Percentiles rank a stretch among this genome's conserved stretches.
phyloP scores from a whole-genome alignment of 2,797 vertebrate species.

The Remorina albescens region DNA sequence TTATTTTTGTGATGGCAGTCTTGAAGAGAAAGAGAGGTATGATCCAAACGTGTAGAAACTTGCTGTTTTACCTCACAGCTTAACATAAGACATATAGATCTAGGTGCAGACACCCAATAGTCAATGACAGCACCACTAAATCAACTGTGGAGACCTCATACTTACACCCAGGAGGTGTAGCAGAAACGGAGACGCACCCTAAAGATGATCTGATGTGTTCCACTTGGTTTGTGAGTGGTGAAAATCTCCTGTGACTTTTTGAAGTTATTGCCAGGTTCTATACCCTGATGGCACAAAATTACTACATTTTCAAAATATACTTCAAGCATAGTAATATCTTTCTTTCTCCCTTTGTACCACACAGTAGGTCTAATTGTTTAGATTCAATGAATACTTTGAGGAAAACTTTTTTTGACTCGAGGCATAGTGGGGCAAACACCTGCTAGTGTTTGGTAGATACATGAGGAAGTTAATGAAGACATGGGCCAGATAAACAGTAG shows the following conservation, averaged over 20 bases:
- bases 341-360: not conserved
- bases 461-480: conserved; percentile 27
- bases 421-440: conserved; percentile 21
- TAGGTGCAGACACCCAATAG: conserved; percentile 52
- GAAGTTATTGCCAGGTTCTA: conserved; percentile 3
- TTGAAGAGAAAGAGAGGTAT: conserved; percentile 45
- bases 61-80: conserved; percentile 49
- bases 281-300: conserved; percentile 11
- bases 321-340: conserved; percentile 2
- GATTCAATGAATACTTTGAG: conserved; percentile 24
- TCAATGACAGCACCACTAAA: conserved; percentile 56
- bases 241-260: conserved; percentile 11
- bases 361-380: not conserved
- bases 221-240: not conserved
- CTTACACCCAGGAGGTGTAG: conserved; percentile 17
- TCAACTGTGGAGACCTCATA: conserved; percentile 47
- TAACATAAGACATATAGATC: conserved; percentile 33
- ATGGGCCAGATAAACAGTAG: conserved; percentile 37
- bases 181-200: conserved; percentile 35
- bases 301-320: conserved; percentile 15
- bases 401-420: conserved; percentile 14
- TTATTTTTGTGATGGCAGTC: conserved; percentile 72
- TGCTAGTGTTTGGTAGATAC: conserved; percentile 24
- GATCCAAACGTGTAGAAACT: conserved; percentile 74
- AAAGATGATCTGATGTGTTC: conserved; percentile 5